Conservation (phyloP, 2,113 vertebrate species). For the Lamprologus speciosus region DNA sequence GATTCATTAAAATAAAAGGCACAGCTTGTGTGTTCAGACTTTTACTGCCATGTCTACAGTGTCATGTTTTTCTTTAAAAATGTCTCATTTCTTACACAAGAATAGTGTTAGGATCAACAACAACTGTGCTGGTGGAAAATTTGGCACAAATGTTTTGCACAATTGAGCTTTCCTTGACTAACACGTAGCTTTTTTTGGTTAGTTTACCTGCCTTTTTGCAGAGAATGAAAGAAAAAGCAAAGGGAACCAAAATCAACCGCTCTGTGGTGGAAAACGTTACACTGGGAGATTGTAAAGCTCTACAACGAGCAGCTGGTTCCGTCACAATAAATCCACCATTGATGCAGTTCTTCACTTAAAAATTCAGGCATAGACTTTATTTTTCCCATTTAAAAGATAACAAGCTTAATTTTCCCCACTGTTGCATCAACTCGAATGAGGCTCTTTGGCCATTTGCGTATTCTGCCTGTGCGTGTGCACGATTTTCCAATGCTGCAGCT, state of each 20-base stretch:
- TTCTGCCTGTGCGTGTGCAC: neutral
- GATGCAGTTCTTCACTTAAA: neutral
- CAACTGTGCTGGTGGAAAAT: neutral
- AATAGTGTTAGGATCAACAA: neutral
- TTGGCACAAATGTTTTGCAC: neutral
- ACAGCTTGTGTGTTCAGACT: neutral
- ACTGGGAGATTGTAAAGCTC: neutral
- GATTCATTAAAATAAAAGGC: neutral
- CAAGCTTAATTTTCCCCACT: neutral
- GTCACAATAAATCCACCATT: neutral
- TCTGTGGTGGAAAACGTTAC: neutral
- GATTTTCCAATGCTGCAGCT: neutral
- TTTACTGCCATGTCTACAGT: neutral
- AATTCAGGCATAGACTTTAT: neutral
- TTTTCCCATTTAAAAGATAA: neutral
- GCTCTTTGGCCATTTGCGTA: neutral
- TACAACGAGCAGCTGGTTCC: neutral
- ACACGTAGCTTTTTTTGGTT: neutral
- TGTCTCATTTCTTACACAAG: neutral
- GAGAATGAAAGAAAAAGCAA: neutral
- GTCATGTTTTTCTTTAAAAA: neutral
- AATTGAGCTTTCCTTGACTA: neutral
- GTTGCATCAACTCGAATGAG: neutral
- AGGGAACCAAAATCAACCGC: neutral
- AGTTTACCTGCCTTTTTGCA: neutral